phyloP scores from a whole-genome alignment of 2,888 invertebrate genomes.

The Habrosyne pyritoides region DNA sequence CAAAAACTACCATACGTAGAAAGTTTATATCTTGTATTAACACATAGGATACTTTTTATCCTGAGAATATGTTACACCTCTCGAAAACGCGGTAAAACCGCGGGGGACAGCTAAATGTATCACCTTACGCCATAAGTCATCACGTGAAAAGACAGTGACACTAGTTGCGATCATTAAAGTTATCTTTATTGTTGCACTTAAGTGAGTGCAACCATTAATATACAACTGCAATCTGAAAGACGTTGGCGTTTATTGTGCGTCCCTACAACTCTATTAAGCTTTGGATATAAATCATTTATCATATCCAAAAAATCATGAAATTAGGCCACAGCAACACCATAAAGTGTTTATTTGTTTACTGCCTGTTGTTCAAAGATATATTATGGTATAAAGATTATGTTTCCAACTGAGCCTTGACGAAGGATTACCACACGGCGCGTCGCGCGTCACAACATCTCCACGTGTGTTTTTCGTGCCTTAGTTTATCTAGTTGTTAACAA shows the following conservation, averaged over 20 bases:
- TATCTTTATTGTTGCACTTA: constrained; percentile 1
- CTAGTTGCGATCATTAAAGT: not conserved
- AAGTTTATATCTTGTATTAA: no score
- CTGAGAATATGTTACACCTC: no score
- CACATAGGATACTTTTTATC: no score
- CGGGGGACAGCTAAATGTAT: no score
- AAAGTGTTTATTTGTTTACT: constrained; percentile 22
- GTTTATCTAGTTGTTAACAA: constrained; percentile 1
- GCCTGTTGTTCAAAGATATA: constrained; percentile 19
- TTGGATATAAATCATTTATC: no score
- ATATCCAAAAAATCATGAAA: no score
- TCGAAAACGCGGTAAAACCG: no score
- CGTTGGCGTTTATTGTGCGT: no score
- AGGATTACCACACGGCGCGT: constrained; percentile 30
- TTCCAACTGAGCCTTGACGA: constrained; percentile 40
- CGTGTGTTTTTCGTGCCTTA: constrained; percentile 22
- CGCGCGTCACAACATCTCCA: constrained; percentile 26
- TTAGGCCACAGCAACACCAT: not conserved
- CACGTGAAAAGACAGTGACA: constrained; percentile 1
- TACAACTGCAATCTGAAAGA: constrained; percentile 20
- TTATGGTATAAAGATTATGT: constrained; percentile 38
- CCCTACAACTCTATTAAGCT: no score
- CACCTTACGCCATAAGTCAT: not conserved
- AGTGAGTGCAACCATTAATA: constrained; percentile 8
- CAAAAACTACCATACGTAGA: no score